A percentile compares a stretch with the other conserved stretches of the same genome.
These are phyloP conservation scores for Noturus placidus DNA, from an alignment of 2,113 vertebrate genomes.

Conservation along the genomic window DNA sequence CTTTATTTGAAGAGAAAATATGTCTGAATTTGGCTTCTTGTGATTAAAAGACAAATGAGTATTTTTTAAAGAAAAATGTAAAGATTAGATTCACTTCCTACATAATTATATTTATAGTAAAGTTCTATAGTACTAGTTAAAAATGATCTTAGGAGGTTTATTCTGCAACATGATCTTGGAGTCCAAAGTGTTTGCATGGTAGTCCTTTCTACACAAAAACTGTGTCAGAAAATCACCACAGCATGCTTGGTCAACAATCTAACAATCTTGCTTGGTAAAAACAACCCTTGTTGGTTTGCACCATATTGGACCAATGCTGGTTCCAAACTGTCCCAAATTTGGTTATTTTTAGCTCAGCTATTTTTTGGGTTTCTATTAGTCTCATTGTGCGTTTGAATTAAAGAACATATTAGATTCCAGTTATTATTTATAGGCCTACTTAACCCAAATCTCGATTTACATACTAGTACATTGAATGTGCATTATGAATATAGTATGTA, in stretches of 20 bases:
- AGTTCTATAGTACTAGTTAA: neutral
- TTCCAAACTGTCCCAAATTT: neutral
- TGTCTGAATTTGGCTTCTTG: neutral
- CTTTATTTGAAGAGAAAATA: neutral
- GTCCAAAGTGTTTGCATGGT: neutral
- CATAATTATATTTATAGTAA: neutral
- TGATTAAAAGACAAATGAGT: no score
- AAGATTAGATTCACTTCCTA: neutral
- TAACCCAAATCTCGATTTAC: neutral
- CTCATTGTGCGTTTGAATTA: neutral
- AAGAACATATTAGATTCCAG: neutral
- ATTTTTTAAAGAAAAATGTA: neutral
- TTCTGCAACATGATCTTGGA: neutral
- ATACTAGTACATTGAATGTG: neutral
- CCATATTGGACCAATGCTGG: neutral
- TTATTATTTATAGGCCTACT: neutral
- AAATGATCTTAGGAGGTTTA: neutral
- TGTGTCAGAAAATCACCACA: neutral
- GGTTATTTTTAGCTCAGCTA: neutral
- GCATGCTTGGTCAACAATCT: neutral
- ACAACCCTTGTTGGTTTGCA: neutral
- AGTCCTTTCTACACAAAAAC: neutral
- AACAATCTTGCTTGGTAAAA: neutral
- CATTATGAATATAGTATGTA: neutral
- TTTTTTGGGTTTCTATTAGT: neutral